Evolutionary conservation across 2,888 invertebrate genomes (phyloP).

Genomic region (Drosophila nr. medialis): DNA sequence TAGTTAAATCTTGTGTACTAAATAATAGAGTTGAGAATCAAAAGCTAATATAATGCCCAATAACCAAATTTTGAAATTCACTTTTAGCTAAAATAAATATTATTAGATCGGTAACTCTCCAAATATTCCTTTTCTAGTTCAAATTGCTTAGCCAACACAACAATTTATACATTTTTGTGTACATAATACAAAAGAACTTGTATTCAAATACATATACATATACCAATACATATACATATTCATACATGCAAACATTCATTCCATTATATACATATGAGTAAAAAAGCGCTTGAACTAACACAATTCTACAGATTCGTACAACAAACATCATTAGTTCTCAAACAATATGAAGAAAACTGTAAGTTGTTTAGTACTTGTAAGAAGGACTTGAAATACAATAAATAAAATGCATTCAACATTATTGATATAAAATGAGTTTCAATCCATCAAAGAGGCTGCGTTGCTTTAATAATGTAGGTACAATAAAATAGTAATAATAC

Average conservation of each 20-base stretch:
- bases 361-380: conserved; percentile 61
- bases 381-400: conserved; percentile 61
- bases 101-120: conserved; percentile 37
- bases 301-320: conserved; percentile 41
- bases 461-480: too few species aligned
- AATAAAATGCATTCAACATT: conserved; percentile 63
- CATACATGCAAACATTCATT: not conserved
- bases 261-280: conserved; percentile 9
- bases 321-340: conserved; percentile 38
- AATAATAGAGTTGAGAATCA: conserved; percentile 59
- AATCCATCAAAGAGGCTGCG: not conserved
- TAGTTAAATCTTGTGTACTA: conserved; percentile 59
- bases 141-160: conserved; percentile 47
- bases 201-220: conserved; percentile 18
- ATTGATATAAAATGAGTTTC: conserved; percentile 24
- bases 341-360: conserved; percentile 41
- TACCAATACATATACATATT: conserved; percentile 7
- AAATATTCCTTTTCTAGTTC: conserved; percentile 50
- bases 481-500: not conserved
- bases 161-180: conserved; percentile 59
- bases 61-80: conserved; percentile 32
- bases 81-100: conserved; percentile 61
- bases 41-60: conserved; percentile 40
- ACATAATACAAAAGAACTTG: conserved; percentile 44
- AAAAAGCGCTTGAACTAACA: conserved; percentile 28